Conservation (phyloP, 2,797 vertebrate genomes). For the Typhlichthys subterraneus region DNA sequence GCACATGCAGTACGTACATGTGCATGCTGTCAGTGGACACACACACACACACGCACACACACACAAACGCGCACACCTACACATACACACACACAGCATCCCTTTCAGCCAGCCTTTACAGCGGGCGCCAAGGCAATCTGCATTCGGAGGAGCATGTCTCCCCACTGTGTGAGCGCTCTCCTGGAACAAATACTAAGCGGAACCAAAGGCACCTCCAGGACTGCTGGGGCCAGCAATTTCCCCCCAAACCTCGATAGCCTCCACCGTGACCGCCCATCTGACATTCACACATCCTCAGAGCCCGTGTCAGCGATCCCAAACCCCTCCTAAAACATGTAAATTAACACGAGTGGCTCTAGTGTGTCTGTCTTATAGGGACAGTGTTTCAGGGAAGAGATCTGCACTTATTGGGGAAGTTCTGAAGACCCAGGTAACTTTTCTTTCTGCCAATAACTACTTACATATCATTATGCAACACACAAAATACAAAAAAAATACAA, state of each 20-base stretch:
- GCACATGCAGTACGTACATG: neutral
- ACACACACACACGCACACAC: conserved; percentile 7
- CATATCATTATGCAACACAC: too few species aligned
- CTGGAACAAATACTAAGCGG: conserved; percentile 73
- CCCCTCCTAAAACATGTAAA: conserved; percentile 11
- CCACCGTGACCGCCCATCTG: conserved; percentile 55
- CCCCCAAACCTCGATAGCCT: conserved; percentile 60
- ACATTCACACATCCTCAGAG: conserved; percentile 65
- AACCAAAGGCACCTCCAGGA: conserved; percentile 80
- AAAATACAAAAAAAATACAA: too few species aligned
- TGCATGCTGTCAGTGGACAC: conserved; percentile 7
- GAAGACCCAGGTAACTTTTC: too few species aligned
- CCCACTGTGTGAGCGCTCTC: conserved; percentile 62
- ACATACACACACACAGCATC: conserved; percentile 10
- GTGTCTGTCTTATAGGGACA: too few species aligned
- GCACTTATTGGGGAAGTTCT: too few species aligned
- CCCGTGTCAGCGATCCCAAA: conserved; percentile 64
- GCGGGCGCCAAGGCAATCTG: conserved; percentile 54
- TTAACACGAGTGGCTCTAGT: too few species aligned
- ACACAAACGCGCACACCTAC: neutral
- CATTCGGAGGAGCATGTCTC: conserved; percentile 45
- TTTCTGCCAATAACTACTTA: too few species aligned
- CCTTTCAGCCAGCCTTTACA: conserved; percentile 31
- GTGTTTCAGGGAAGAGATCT: too few species aligned
- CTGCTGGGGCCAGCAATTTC: conserved; percentile 69